Base-by-base conservation (phyloP, 1,140 invertebrate genomes). In the Anadara kagoshimensis region DNA sequence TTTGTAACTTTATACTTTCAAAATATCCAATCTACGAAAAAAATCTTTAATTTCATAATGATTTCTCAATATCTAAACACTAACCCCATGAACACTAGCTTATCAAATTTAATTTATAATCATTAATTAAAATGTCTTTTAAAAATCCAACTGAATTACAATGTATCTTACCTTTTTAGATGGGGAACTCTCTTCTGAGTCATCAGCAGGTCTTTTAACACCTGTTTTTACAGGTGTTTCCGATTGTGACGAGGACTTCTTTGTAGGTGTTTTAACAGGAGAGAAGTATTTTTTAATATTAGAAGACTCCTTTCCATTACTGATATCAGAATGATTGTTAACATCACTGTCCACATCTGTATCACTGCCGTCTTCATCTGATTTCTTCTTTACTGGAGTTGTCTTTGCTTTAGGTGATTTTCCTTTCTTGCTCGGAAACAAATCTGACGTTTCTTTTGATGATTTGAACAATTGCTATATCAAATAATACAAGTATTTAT, bases 361-460 rank as follows among this genome's bases (percentile, higher is more conserved):
- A 18, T 41, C 68, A 54, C 51, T 71, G 11, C 69, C 63, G 45
- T 56, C 62, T 43, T 69, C 47, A 57, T 67, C 59, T 14, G 73
- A 69, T 53, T 54, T 76, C 22, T 63, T 73, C 16, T 56, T 53
- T 66, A 73, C 81, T 11, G 47, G 29, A 12, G 58, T 44, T 4
- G 29, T 36, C 2, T 36, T 36, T 7, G 47, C 10, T 26, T 53
- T 20, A 44, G 65, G 10, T 5, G 45, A 47, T n/a, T 71, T 68
- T 61, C 78, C 69, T 47, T 79, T 82, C n/a, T 73, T 67, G n/a
- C 72, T 76, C 4, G 85, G 66, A 44, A 85, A 73, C 41, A 83
- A 49, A 49, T 88, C 85, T 22, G 82, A 79, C 20, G 78, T 82
- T 53, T 86, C 84, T 73, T 88, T 88, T n/a, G 87, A 88, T 61